These are phyloP conservation scores for Diachasma alloeum DNA, from an alignment of 1,140 invertebrate genomes.

Conservation along the genomic window DNA sequence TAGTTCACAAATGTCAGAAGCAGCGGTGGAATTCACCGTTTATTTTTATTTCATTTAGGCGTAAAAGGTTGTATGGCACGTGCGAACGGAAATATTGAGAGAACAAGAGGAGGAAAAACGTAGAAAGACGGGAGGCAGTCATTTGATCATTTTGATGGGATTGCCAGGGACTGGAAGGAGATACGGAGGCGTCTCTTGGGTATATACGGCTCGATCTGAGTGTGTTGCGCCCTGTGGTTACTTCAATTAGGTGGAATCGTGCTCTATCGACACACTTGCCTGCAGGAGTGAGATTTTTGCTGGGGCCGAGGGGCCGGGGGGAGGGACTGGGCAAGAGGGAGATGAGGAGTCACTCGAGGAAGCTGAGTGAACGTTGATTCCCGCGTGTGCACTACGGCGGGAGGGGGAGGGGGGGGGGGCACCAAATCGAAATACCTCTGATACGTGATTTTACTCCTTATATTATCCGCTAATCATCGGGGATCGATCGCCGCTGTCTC, in stretches of 20 bases:
- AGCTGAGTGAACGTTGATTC: not conserved
- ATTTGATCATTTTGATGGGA: slow-evolving; percentile 56
- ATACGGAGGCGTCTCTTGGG: slow-evolving; percentile 8
- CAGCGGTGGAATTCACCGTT: not conserved
- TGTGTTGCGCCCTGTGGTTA: slow-evolving; percentile 60
- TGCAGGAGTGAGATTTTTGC: not conserved
- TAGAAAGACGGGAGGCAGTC: slow-evolving; percentile 51
- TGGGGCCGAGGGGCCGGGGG: no score
- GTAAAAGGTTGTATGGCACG: slow-evolving; percentile 44
- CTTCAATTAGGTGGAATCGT: slow-evolving; percentile 63
- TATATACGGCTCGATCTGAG: slow-evolving; percentile 34
- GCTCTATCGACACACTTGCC: slow-evolving; percentile 38
- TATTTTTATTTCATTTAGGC: not conserved
- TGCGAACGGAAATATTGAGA: slow-evolving; percentile 54
- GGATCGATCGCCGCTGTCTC: not conserved
- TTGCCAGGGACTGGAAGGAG: slow-evolving; percentile 32
- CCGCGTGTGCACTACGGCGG: not conserved
- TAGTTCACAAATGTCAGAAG: not conserved
- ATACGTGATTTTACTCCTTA: slow-evolving; percentile 7
- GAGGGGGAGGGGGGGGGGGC: no score
- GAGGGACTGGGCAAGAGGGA: not conserved
- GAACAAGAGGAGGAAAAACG: slow-evolving; percentile 39
- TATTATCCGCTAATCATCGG: slow-evolving; percentile 5
- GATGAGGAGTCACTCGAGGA: not conserved
- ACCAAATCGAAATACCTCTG: not conserved